Evolutionary conservation across 2,888 invertebrate genomes (phyloP).

Genomic region (Conchocele bisecta): DNA sequence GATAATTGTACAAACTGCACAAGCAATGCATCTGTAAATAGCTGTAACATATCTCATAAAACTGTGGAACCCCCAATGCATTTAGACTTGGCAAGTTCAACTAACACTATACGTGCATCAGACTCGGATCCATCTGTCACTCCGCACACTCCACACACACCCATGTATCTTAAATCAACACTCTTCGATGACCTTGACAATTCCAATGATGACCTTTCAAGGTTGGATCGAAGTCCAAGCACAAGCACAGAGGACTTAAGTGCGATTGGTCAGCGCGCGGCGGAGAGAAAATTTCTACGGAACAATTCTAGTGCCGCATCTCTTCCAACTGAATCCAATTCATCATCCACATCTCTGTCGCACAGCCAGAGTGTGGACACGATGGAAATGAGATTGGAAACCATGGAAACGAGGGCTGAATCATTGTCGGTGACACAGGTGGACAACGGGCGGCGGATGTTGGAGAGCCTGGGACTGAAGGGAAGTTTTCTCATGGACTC

Average conservation of each 20-base stretch:
- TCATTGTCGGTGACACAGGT: conserved; percentile 49
- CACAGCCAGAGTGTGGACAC: conserved; percentile 47
- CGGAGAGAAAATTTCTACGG: conserved; percentile 37
- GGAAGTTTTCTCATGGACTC: conserved; percentile 66
- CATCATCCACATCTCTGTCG: conserved; percentile 47
- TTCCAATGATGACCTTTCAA: conserved; percentile 64
- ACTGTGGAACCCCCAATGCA: no score
- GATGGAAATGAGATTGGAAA: conserved; percentile 27
- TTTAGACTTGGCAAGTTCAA: no score
- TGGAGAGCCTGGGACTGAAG: conserved; percentile 71
- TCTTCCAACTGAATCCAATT: conserved; percentile 14
- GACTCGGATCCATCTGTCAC: no score
- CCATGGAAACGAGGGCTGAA: conserved; percentile 31
- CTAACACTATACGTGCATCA: no score
- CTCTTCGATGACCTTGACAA: conserved; percentile 61
- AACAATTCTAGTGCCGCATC: conserved; percentile 21
- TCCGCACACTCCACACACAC: conserved; percentile 70
- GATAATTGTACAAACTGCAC: no score
- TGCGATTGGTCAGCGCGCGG: conserved; percentile 48
- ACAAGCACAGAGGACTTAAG: conserved; percentile 76
- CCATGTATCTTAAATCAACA: conserved; percentile 65
- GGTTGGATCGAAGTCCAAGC: conserved; percentile 76
- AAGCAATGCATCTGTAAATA: no score
- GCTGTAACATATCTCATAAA: no score
- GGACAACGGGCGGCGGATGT: conserved; percentile 65